Conservation (phyloP, 2,888 invertebrate genomes). For the Mactromeris polynyma region DNA sequence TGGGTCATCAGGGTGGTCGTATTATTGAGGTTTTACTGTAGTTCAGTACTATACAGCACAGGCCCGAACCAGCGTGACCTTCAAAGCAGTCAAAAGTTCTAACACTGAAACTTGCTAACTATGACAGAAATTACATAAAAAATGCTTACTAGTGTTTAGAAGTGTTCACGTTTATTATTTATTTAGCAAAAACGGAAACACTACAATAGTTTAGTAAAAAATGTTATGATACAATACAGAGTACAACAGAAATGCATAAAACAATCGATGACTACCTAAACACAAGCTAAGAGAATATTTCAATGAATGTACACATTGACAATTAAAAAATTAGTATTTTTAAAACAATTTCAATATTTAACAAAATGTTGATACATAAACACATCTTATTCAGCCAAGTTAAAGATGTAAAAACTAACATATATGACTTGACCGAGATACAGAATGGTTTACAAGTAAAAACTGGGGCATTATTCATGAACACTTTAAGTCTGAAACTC, state of each 20-base stretch:
- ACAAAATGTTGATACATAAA: neutral
- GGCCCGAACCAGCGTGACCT: neutral
- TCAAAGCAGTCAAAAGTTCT: neutral
- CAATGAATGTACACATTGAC: neutral
- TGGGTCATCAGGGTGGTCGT: too few species aligned
- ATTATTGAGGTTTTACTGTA: too few species aligned
- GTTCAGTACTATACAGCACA: neutral
- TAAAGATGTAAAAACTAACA: too few species aligned
- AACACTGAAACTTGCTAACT: neutral
- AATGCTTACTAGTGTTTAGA: neutral
- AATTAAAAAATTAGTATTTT: neutral
- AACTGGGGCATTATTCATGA: too few species aligned
- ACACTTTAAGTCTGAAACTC: too few species aligned
- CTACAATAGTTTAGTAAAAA: neutral
- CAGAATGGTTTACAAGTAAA: too few species aligned
- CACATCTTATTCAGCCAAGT: neutral
- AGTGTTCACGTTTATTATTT: neutral
- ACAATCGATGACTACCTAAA: neutral
- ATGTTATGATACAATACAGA: neutral
- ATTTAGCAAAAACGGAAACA: neutral
- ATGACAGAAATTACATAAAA: neutral
- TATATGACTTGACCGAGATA: too few species aligned
- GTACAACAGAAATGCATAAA: slow-evolving; percentile 6
- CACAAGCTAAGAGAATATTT: neutral
- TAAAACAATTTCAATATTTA: neutral